Conservation (phyloP, 2,797 vertebrate species). For the Danio choprae region DNA sequence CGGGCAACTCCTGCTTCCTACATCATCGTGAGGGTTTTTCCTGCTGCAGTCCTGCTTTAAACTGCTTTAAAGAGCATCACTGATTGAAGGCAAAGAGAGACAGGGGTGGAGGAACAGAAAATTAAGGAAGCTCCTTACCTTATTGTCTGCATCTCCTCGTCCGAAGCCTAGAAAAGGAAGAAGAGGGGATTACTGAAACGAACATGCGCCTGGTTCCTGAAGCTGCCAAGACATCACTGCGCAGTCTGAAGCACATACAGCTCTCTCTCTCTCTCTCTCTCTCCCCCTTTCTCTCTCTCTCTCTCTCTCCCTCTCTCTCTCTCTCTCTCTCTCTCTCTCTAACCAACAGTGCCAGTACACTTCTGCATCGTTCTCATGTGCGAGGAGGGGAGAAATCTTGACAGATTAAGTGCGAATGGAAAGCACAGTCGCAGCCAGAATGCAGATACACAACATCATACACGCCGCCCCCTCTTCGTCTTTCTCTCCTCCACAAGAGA, state of each 20-base stretch:
- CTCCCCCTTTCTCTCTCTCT: conserved; percentile 35
- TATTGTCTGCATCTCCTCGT: conserved; percentile 88
- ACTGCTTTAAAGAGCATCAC: conserved; percentile 3
- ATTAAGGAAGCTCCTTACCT: conserved; percentile 80
- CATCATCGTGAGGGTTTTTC: background rate
- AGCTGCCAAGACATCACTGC: conserved; percentile 61
- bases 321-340: conserved; percentile 36
- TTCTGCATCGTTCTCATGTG: conserved; percentile 64
- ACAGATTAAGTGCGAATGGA: conserved; percentile 64
- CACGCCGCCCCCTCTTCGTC: conserved; percentile 16
- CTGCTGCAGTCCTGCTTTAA: conserved; percentile 32
- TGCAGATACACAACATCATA: conserved; percentile 74
- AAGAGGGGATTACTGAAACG: conserved; percentile 65
- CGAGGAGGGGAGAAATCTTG: conserved; percentile 64
- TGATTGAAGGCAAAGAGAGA: conserved; percentile 5
- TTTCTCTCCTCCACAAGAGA: conserved; percentile 59
- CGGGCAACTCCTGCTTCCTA: background rate
- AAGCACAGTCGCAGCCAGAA: conserved; percentile 74
- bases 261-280: conserved; percentile 33
- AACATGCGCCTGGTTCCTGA: conserved; percentile 59
- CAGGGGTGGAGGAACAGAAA: conserved; percentile 65
- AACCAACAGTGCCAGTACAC: conserved; percentile 48
- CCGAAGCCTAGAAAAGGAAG: conserved; percentile 87
- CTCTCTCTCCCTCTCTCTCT: conserved; percentile 7
- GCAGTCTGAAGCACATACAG: conserved; percentile 41